Base-by-base conservation (phyloP, 2,888 invertebrate genomes). In the Brachycybe producta region DNA sequence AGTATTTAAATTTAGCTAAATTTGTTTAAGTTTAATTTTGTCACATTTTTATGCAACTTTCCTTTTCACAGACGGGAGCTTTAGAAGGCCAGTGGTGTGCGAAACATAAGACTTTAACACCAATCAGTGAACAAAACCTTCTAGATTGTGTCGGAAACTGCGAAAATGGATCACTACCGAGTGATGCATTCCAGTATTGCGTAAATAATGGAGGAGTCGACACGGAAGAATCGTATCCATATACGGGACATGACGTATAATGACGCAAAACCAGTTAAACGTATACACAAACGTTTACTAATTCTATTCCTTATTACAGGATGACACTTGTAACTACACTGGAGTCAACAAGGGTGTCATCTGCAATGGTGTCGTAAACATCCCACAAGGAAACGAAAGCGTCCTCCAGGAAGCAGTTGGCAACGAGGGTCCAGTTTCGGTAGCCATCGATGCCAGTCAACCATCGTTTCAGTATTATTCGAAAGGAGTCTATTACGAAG, bases 51-150 rank as follows among this genome's bases (percentile, higher is more conserved):
- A n/a, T n/a, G n/a, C n/a, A n/a, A n/a, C n/a, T n/a, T n/a, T n/a
- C n/a, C n/a, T n/a, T n/a, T n/a, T n/a, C n/a, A n/a, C 64, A 87
- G 80, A 92, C 91, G 47, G 94, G 90, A 17, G 70, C 88, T 0
- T 69, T 61, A 4, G 61, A 61, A 54, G 61, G 61, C 5, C 61
- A 61, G 40, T 82, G 90, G 68, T 90, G 77, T 75, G 78, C 87
- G 57, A 78, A 80, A 69, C 73, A 73, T 13, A 82, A 82, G 11
- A 73, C 73, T 57, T 72, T 91, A 46, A 75, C 86, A 26, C 85
- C 87, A 1, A 75, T 92, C 13, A 88, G 87, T 57, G 91, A 92
- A 70, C 91, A 92, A 72, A 90, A 92, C 70, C 73, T 92, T 55
- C 74, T 92, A 50, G 91, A 92, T 71, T 92, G 91, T 65, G 87